Conservation (phyloP, 2,797 vertebrate species). For the Mionectes olivaceus region DNA sequence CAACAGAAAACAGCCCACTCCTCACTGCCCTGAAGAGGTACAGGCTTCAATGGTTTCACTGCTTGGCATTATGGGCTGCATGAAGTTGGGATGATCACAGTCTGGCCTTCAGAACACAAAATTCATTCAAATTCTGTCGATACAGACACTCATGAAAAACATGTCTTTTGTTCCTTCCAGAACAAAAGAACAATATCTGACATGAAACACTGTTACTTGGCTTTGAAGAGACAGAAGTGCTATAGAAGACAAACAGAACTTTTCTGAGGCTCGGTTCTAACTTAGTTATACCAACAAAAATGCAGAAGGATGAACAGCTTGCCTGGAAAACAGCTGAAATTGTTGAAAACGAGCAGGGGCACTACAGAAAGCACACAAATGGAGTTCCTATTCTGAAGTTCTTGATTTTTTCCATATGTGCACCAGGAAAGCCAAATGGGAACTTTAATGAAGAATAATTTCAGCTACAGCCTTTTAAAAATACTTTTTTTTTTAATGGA, state of each 20-base stretch:
- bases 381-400: not conserved
- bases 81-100: not conserved
- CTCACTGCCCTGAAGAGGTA: rapidly evolving
- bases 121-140: not conserved
- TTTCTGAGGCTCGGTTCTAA: not conserved
- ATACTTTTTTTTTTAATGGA: rapidly evolving
- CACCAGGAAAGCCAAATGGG: rapidly evolving
- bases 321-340: not conserved
- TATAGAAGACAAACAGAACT: not conserved
- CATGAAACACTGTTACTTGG: rapidly evolving
- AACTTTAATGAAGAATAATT: not conserved
- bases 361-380: not conserved
- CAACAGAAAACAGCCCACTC: rapidly evolving
- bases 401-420: not conserved
- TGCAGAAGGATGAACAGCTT: not conserved
- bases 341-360: not conserved
- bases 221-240: not conserved
- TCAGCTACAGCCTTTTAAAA: not conserved
- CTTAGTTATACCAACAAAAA: not conserved
- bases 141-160: not conserved
- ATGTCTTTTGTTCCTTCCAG: not conserved
- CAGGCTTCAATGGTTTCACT: not conserved
- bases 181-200: not conserved
- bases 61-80: not conserved
- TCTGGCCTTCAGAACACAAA: not conserved